phyloP scores from a whole-genome alignment of 2,113 vertebrate species.

The Actinemys pallida region DNA sequence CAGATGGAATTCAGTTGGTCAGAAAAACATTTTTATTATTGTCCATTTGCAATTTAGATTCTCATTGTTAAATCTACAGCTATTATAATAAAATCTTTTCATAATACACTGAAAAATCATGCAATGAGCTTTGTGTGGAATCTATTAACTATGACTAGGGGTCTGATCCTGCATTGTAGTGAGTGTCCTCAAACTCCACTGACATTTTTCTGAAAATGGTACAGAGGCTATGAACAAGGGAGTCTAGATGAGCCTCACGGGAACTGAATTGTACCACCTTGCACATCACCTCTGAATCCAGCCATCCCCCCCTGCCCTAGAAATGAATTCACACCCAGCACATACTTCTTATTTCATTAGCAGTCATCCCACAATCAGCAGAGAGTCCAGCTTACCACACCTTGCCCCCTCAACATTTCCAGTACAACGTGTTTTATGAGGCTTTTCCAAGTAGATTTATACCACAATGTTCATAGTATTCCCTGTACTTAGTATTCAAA shows the following conservation, averaged over 20 bases:
- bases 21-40: conserved; percentile 1
- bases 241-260: background rate
- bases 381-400: background rate
- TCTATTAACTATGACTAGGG: background rate
- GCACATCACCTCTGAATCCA: background rate
- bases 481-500: background rate
- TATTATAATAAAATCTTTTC: background rate
- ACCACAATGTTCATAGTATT: background rate
- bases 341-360: background rate
- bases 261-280: background rate
- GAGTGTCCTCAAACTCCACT: background rate
- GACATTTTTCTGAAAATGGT: background rate
- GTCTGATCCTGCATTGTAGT: background rate
- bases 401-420: background rate
- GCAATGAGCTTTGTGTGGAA: background rate
- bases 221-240: background rate
- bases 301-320: background rate
- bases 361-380: background rate
- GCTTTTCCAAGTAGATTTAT: background rate
- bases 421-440: background rate
- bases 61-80: conserved; percentile 1
- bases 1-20: background rate
- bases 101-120: background rate
- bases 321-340: background rate
- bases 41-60: background rate